phyloP scores from a whole-genome alignment of 2,888 invertebrate genomes.

The Mycalesis mineus region DNA sequence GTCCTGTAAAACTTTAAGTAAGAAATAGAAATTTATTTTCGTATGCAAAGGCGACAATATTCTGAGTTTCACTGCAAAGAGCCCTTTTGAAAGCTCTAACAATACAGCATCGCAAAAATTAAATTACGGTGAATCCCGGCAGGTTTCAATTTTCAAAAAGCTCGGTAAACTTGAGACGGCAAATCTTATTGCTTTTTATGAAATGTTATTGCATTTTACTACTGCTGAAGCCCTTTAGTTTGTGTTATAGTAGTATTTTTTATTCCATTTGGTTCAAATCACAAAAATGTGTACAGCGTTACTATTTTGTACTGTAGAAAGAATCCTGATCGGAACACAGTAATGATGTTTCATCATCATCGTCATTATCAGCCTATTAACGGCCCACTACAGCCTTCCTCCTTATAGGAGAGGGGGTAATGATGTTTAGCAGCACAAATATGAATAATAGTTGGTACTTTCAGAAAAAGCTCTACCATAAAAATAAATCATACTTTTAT shows the following conservation, averaged over 20 bases:
- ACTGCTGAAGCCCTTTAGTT: slow-evolving; percentile 21
- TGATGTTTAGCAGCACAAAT: no score
- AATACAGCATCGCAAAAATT: slow-evolving; percentile 68
- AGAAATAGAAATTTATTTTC: slow-evolving; percentile 26
- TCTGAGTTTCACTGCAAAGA: slow-evolving; percentile 50
- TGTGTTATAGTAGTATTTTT: background rate
- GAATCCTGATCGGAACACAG: no score
- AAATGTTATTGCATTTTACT: slow-evolving; percentile 53
- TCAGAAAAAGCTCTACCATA: no score
- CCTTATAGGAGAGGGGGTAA: no score
- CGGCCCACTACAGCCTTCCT: no score
- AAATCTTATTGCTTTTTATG: slow-evolving; percentile 45
- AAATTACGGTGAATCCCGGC: slow-evolving; percentile 64
- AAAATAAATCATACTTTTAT: no score
- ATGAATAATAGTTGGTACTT: no score
- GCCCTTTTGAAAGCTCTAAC: slow-evolving; percentile 52
- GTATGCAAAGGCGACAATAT: slow-evolving; percentile 35
- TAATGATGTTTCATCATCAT: no score
- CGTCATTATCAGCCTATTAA: no score
- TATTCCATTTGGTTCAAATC: background rate
- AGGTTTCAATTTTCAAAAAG: slow-evolving; percentile 66
- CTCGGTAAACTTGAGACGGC: slow-evolving; percentile 45
- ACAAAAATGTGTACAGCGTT: background rate
- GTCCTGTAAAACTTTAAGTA: slow-evolving; percentile 4
- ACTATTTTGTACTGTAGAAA: no score